Base-by-base conservation (phyloP, 2,888 invertebrate species). In the Amphipoea lucens region DNA sequence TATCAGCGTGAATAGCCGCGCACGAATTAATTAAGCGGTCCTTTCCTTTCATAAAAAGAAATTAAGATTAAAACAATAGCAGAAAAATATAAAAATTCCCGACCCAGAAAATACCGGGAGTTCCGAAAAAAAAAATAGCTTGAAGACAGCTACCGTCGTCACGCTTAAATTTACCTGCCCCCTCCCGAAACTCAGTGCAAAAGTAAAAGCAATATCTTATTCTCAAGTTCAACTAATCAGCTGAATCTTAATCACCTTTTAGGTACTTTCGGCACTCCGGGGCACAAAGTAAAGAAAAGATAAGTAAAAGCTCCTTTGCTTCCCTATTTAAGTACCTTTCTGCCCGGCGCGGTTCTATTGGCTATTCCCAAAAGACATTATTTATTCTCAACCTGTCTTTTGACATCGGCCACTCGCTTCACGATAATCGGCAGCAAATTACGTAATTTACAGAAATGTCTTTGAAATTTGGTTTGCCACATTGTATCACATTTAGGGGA, bases 221-320 rank as follows among this genome's bases (percentile, higher is more conserved):
- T 87, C 89, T 89, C 89, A 89, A 92, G 90, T 92, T 92, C 85
- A 89, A 90, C 90, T 91, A 92, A 93, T 93, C 93, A 90, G 89
- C 86, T 91, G 91, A 91, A 93, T 93, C 92, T 92, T 93, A 93
- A 93, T 93, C 92, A 91, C 92, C 91, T 91, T 90, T 91, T 87
- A 88, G 89, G 86, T 90, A 91, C 90, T 91, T 89, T 90, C 88
- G 86, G 84, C 89, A 88, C 89, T 89, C 82, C 78, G 86, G 87
- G 87, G 87, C 85, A 89, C 90, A 91, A 90, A 92, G 90, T 90
- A 90, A 91, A 91, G 90, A 88, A 90, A 86, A 90, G 92, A 91
- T 91, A 92, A 90, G 90, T 91, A 90, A 90, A 91, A 84, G 88
- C 89, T 84, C 72, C 84, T 89, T 88, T 86, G 87, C 89, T 88